Base-by-base conservation (phyloP, 2,113 vertebrate genomes). In the Phalacrocorax aristotelis region DNA sequence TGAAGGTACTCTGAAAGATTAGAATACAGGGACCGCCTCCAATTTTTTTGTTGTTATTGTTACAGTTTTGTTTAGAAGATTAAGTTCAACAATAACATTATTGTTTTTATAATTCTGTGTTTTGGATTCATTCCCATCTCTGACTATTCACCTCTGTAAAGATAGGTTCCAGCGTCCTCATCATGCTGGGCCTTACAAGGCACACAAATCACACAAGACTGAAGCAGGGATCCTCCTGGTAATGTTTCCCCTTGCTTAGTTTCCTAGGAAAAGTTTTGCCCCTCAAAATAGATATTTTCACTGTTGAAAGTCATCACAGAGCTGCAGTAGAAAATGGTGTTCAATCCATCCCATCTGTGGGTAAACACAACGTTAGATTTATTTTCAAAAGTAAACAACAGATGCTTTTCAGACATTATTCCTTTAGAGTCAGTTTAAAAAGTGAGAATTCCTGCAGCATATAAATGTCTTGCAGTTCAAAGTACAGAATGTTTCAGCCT, bases 401-500 rank as follows among this genome's bases (percentile, higher is more conserved):
- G 81, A 90, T 94, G 76, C 64, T 90, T 94, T 97, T 94, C 65
- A 93, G 46, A 62, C 44, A 70, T 90, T 60, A 93, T 88, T 95
- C 34, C 38, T 92, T 95, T 78, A 82, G 30, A 96, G 27, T 77
- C 21, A 90, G 27, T 87, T 87, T 95, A 91, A 96, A 93, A 94
- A 92, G 70, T 88, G 93, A 82, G 46, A 89, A 83, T 89, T 94
- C 36, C 30, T 94, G 54, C n/a, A 90, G 26, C 36, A 64, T 84
- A 54, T 49, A 82, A 80, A 93, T 74, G 15, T 74, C 69, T 91
- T 52, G 11, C 20, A 75, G 48, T 74, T 93, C 36, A 90, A 92
- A 74, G 22, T 51, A 62, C 46, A 89, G 83, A 87, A 76, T 84
- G 1, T n/a, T 84, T 81, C 36, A 78, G 27, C 42, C 19, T 91